Base-by-base conservation (phyloP, 2,888 invertebrate genomes). In the Netelia fuscicornis region DNA sequence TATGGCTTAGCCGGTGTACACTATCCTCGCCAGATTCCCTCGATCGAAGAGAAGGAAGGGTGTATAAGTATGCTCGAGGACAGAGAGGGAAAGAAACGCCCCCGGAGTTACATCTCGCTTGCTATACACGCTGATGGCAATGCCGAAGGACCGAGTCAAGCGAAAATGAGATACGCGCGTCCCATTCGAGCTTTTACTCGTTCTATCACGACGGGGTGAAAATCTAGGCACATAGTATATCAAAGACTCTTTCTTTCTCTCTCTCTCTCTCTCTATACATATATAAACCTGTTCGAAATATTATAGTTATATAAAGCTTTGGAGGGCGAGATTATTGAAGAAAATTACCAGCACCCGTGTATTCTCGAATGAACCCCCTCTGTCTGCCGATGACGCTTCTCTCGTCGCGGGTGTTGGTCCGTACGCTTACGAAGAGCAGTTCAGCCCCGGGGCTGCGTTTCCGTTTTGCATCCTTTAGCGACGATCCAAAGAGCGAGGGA, bases 311-410 rank as follows among this genome's bases (percentile, higher is more conserved):
- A 48, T 48, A 48, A 3, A 6, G 56, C 17, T 3, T 56, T 60
- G 2, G 71, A 80, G 74, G 70, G 86, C 60, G 88, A 87, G 88
- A 88, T 88, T 89, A 89, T 85, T 76, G 87, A 88, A 88, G 89
- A 89, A 90, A 90, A 90, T 91, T 89, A 89, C 87, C 86, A 84
- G 76, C 75, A 81, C 77, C 2, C 64, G 11, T 3, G 42, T 54
- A 48, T 13, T 25, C 42, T 20, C 48, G 68, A 64, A n/a, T 52
- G 44, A 54, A 54, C 52, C 42, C 48, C 44, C 52, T 42, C 48
- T 44, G 64, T 56, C 44, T 68, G 71, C 67, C 60, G 67, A 52
- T 48, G 71, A 65, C 71, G 64, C 67, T 79, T 58, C 62, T 70
- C 56, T 62, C 25, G 10, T 67, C 30, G 25, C 64, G 77, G 37